A percentile compares a stretch with the other conserved stretches of the same genome.
These are phyloP conservation scores for Lophius piscatorius DNA, from an alignment of 2,113 vertebrate genomes.

Conservation along the genomic window DNA sequence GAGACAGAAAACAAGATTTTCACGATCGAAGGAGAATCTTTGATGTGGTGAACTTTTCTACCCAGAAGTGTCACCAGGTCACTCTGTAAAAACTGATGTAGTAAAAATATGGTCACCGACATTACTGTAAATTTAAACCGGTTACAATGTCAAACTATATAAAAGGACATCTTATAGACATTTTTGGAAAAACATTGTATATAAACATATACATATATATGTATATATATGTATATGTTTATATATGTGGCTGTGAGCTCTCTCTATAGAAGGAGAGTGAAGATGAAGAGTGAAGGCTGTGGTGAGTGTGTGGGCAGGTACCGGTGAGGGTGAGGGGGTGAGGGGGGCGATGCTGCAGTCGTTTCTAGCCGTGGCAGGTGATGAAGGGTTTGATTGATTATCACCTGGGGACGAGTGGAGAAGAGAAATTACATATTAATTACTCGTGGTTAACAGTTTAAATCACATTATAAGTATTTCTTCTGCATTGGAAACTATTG, in stretches of 20 bases:
- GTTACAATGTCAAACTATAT: too few relatives aligned
- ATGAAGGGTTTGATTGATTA: slow-evolving; percentile 77
- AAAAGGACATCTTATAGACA: too few relatives aligned
- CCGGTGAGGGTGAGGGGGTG: slow-evolving; percentile 90
- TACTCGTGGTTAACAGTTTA: not conserved
- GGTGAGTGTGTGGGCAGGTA: slow-evolving; percentile 62
- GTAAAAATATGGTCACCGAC: too few relatives aligned
- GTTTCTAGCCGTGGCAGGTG: slow-evolving; percentile 80
- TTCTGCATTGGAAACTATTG: not conserved
- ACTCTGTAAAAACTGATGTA: too few relatives aligned
- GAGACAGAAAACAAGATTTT: slow-evolving; percentile 9
- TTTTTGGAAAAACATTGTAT: too few relatives aligned
- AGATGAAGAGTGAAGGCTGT: slow-evolving; percentile 36
- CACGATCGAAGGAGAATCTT: not conserved
- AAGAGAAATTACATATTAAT: not conserved
- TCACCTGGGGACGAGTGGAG: slow-evolving; percentile 67
- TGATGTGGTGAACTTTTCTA: too few relatives aligned
- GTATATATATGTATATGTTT: slow-evolving; percentile 37
- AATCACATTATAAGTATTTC: not conserved
- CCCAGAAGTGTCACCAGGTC: too few relatives aligned
- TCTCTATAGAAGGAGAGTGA: slow-evolving; percentile 42
- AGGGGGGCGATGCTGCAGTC: slow-evolving; percentile 91
- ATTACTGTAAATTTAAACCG: too few relatives aligned
- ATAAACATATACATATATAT: too few relatives aligned
- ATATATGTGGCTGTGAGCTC: slow-evolving; percentile 18